Conservation (phyloP, 2,113 vertebrate species). For the Ondatra zibethicus region DNA sequence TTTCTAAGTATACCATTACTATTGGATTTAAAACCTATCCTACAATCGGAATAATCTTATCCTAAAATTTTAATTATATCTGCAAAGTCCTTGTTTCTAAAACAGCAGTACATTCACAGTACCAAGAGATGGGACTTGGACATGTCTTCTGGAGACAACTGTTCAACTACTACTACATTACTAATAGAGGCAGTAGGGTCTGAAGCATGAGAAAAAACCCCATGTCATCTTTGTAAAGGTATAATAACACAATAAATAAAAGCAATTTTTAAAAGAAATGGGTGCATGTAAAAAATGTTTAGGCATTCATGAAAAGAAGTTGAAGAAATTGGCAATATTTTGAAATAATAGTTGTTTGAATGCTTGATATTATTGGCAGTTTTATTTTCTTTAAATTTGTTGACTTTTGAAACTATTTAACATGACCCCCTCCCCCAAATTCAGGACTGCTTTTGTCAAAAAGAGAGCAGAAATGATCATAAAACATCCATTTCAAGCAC, state of each 20-base stretch:
- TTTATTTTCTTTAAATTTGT: slow-evolving; percentile 19
- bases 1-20: not conserved
- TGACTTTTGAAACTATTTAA: slow-evolving; percentile 35
- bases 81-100: slow-evolving; percentile 12
- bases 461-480: not conserved
- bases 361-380: not conserved
- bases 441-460: not conserved
- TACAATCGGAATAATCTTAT: not conserved
- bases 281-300: not conserved
- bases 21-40: not conserved
- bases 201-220: not conserved
- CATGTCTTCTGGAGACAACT: not conserved
- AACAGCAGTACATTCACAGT: not conserved
- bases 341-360: not conserved
- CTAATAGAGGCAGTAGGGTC: not conserved
- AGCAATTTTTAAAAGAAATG: not conserved
- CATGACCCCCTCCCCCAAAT: not conserved
- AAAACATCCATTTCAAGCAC: not conserved
- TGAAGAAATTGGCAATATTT: not conserved
- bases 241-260: not conserved
- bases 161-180: slow-evolving; percentile 15
- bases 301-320: slow-evolving; percentile 2
- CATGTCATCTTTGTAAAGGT: not conserved
- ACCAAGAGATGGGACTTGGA: not conserved
- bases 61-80: slow-evolving; percentile 8